Percentiles rank a stretch among this genome's conserved stretches.
These are phyloP conservation scores for Colistium nudipinnis DNA, from an alignment of 2,113 vertebrate species.

Conservation along the genomic window DNA sequence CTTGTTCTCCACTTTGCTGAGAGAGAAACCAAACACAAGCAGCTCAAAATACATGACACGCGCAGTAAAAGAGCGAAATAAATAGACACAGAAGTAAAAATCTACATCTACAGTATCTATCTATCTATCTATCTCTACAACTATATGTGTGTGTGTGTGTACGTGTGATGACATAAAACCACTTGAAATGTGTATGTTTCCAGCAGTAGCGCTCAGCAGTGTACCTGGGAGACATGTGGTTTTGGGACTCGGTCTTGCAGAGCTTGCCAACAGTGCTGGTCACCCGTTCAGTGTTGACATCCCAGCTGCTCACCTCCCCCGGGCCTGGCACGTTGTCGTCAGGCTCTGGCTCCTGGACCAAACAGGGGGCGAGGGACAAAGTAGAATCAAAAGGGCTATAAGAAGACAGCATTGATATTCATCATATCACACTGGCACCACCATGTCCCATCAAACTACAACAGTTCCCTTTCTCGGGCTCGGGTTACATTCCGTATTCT, in stretches of 20 bases:
- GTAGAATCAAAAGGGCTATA: conserved; percentile 16
- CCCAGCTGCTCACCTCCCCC: conserved; percentile 76
- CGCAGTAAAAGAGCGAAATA: not conserved
- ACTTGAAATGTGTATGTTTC: conserved; percentile 8
- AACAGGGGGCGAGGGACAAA: conserved; percentile 3
- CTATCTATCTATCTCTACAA: not conserved
- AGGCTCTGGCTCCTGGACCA: conserved; percentile 71
- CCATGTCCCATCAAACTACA: conserved; percentile 2
- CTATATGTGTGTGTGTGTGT: not conserved
- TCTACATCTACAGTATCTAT: not conserved
- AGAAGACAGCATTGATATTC: conserved; percentile 28
- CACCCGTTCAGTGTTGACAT: conserved; percentile 71
- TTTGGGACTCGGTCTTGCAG: conserved; percentile 81
- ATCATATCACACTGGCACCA: conserved; percentile 6
- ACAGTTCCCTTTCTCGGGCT: not conserved
- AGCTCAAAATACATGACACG: conserved; percentile 8
- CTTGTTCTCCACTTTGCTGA: conserved; percentile 79
- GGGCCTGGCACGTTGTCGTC: conserved; percentile 64
- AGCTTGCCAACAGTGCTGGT: conserved; percentile 77
- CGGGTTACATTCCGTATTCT: not conserved
- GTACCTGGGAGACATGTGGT: conserved; percentile 83
- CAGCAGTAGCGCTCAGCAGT: conserved; percentile 13
- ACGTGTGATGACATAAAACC: not conserved
- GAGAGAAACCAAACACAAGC: not conserved
- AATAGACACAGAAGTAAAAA: not conserved